A percentile compares a stretch with the other conserved stretches of the same genome.
Conservation (phyloP, 2,888 invertebrate species). For the Helicoverpa assulta region DNA sequence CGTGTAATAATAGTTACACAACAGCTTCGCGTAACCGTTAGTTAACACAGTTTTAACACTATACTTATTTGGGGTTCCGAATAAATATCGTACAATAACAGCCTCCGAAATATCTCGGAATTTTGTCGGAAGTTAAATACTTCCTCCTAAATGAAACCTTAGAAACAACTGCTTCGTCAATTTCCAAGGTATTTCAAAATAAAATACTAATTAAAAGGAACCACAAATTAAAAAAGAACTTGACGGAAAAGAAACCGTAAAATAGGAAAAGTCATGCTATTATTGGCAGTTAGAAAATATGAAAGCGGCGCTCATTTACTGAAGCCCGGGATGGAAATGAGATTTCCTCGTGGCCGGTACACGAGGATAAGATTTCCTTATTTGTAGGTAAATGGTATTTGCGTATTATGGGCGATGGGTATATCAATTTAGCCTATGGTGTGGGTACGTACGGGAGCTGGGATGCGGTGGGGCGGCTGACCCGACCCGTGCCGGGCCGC, state of each 20-base stretch:
- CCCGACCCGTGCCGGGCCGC: constrained; percentile 65
- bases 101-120: constrained; percentile 12
- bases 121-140: constrained; percentile 17
- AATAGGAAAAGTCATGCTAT: background rate
- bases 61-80: constrained; percentile 33
- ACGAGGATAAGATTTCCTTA: constrained; percentile 10
- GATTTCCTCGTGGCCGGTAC: constrained; percentile 5
- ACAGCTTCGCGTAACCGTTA: constrained; percentile 30
- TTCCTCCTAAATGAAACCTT: constrained; percentile 28
- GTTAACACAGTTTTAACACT: constrained; percentile 36
- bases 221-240: background rate
- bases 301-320: background rate
- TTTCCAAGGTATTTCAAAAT: background rate
- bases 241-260: constrained; percentile 4
- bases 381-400: constrained; percentile 13
- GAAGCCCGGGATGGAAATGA: constrained; percentile 5
- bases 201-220: background rate
- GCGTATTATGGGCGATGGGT: constrained; percentile 2
- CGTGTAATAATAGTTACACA: constrained; percentile 32
- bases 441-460: constrained; percentile 29
- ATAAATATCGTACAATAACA: constrained; percentile 27
- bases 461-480: constrained; percentile 38
- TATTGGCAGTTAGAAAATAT: constrained; percentile 3
- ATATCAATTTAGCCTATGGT: constrained; percentile 16
- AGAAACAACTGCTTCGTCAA: background rate